A percentile compares a stretch with the other conserved stretches of the same genome.
Evolutionary conservation across 2,797 vertebrate species (phyloP).

Genomic region (Sebastes oblongus): DNA sequence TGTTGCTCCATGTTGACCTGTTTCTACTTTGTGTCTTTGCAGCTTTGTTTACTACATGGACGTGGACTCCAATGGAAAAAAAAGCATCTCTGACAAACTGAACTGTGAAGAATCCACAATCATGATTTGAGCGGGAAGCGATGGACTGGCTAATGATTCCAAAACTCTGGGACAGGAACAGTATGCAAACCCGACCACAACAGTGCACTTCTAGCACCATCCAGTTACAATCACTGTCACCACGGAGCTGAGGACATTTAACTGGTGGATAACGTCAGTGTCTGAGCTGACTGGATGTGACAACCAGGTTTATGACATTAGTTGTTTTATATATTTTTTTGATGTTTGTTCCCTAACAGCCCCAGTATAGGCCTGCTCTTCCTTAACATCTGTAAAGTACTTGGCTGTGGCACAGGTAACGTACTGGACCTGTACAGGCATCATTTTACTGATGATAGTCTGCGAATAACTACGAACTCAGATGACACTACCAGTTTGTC

Average conservation of each 20-base stretch:
- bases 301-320: slow-evolving; percentile 1
- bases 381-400: background rate
- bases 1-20: slow-evolving; percentile 3
- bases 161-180: slow-evolving; percentile 3
- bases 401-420: slow-evolving; percentile 21
- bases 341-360: background rate
- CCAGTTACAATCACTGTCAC: background rate
- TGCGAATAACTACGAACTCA: background rate
- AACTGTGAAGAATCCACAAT: slow-evolving; percentile 57
- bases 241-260: background rate
- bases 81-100: slow-evolving; percentile 32
- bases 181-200: slow-evolving; percentile 19
- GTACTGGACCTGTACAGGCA: background rate
- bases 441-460: background rate
- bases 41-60: slow-evolving; percentile 58
- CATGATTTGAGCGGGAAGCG: slow-evolving; percentile 16
- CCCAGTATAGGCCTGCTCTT: background rate
- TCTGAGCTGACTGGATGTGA: slow-evolving; percentile 1
- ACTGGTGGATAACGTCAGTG: background rate
- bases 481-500: background rate
- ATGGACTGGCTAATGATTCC: slow-evolving; percentile 6
- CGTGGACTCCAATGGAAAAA: slow-evolving; percentile 21
- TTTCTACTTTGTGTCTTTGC: slow-evolving; percentile 39
- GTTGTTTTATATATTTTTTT: background rate
- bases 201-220: background rate